Evolutionary conservation across 2,888 invertebrate genomes (phyloP).

Genomic region (Cerceris ruficornis): DNA sequence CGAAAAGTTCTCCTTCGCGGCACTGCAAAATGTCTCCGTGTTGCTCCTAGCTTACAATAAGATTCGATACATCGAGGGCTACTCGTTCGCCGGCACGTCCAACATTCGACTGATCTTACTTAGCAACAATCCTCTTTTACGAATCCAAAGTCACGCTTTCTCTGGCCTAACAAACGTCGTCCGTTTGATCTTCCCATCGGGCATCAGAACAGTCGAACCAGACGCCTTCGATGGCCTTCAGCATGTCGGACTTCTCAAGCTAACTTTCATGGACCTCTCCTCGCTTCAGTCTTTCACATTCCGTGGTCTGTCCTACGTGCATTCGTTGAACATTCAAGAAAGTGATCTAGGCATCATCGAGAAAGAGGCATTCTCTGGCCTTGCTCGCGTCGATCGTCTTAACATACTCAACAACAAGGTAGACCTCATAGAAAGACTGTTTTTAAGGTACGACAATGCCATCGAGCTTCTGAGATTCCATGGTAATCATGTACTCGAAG

Average conservation of each 20-base stretch:
- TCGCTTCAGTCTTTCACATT: slow-evolving; percentile 88
- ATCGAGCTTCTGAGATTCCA: slow-evolving; percentile 89
- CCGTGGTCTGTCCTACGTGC: slow-evolving; percentile 89
- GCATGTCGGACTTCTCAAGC: slow-evolving; percentile 90
- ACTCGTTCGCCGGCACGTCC: slow-evolving; percentile 94
- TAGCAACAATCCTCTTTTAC: slow-evolving; percentile 92
- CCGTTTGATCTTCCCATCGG: slow-evolving; percentile 91
- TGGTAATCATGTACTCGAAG: slow-evolving; percentile 92
- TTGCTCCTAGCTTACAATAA: slow-evolving; percentile 88
- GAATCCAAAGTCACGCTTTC: slow-evolving; percentile 92
- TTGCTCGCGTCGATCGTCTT: slow-evolving; percentile 87
- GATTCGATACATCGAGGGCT: slow-evolving; percentile 87
- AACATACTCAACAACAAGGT: slow-evolving; percentile 93
- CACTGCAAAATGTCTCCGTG: slow-evolving; percentile 90
- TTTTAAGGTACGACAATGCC: slow-evolving; percentile 85
- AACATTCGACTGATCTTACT: slow-evolving; percentile 91
- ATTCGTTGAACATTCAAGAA: slow-evolving; percentile 90
- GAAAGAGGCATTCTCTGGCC: slow-evolving; percentile 89
- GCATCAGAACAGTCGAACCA: slow-evolving; percentile 88
- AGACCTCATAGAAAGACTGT: slow-evolving; percentile 89
- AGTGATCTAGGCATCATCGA: slow-evolving; percentile 90
- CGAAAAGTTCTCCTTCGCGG: slow-evolving; percentile 92
- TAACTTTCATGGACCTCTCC: slow-evolving; percentile 92
- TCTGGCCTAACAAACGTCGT: slow-evolving; percentile 92
- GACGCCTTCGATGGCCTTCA: slow-evolving; percentile 92